phyloP scores from a whole-genome alignment of 1,140 invertebrate genomes.

The Lepidotrigona ventralis region DNA sequence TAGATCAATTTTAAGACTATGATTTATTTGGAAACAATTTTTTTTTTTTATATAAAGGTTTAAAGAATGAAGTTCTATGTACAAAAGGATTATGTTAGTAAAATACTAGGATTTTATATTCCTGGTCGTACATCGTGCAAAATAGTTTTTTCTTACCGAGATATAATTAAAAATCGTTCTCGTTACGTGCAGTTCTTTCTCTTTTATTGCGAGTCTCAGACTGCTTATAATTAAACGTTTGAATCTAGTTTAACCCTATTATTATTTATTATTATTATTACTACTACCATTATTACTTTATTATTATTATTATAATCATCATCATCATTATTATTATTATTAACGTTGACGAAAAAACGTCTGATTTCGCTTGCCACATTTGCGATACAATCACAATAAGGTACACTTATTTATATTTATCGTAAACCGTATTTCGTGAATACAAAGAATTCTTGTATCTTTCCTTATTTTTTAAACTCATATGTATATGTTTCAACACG shows the following conservation, averaged over 20 bases:
- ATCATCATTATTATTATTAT: neutral
- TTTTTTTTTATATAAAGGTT: slow-evolving; percentile 55
- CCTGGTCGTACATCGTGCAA: slow-evolving; percentile 43
- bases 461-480: neutral
- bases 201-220: slow-evolving; percentile 34
- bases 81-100: slow-evolving; percentile 50
- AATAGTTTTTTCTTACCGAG: slow-evolving; percentile 47
- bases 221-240: slow-evolving; percentile 49
- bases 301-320: too few species aligned
- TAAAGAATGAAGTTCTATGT: slow-evolving; percentile 49
- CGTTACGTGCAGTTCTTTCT: slow-evolving; percentile 2
- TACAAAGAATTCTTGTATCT: slow-evolving; percentile 17
- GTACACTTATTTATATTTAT: slow-evolving; percentile 46
- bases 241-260: slow-evolving; percentile 62
- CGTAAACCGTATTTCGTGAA: slow-evolving; percentile 7
- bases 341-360: slow-evolving; percentile 9
- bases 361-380: neutral
- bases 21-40: slow-evolving; percentile 55
- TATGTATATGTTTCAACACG: neutral
- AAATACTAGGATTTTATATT: slow-evolving; percentile 60
- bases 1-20: slow-evolving; percentile 36
- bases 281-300: too few species aligned
- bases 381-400: slow-evolving; percentile 29
- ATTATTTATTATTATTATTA: neutral
- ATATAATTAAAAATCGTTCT: slow-evolving; percentile 39